phyloP scores from a whole-genome alignment of 2,113 vertebrate genomes.

The Misgurnus anguillicaudatus region DNA sequence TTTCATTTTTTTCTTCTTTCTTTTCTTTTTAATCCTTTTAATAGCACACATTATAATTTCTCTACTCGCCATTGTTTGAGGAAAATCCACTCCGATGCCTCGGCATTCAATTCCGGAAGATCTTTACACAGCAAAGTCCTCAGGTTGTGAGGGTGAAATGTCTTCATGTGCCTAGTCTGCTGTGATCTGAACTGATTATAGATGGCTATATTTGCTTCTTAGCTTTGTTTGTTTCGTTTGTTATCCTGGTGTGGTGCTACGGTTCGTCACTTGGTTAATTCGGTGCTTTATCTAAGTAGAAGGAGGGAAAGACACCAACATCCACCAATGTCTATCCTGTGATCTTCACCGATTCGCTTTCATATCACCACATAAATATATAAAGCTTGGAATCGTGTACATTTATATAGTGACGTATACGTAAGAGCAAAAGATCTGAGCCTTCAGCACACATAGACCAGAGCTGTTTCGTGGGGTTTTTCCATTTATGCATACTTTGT shows the following conservation, averaged over 20 bases:
- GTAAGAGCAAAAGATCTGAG: conserved; percentile 25
- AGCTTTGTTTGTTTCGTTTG: conserved; percentile 23
- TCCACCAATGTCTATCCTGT: neutral
- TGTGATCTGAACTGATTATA: conserved; percentile 31
- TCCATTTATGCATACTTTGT: conserved; percentile 26
- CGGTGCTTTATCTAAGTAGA: conserved; percentile 34
- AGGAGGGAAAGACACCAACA: neutral
- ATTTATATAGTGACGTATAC: conserved; percentile 25
- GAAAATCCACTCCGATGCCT: conserved; percentile 26
- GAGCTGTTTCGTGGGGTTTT: conserved; percentile 18
- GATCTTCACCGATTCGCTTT: conserved; percentile 19
- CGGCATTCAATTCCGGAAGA: conserved; percentile 24
- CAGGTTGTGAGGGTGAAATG: conserved; percentile 31
- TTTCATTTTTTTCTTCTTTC: neutral
- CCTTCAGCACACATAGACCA: conserved; percentile 32
- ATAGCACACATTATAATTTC: conserved; percentile 17
- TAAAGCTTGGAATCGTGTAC: conserved; percentile 14
- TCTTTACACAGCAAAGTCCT: conserved; percentile 48
- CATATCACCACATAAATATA: conserved; percentile 8
- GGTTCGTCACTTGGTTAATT: conserved; percentile 37
- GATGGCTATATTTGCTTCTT: conserved; percentile 30
- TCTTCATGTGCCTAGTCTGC: conserved; percentile 47
- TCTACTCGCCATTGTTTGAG: neutral
- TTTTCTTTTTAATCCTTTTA: conserved; percentile 29
- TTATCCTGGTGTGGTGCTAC: conserved; percentile 43